Base-by-base conservation (phyloP, 2,113 vertebrate genomes). In the Pygoscelis adeliae region DNA sequence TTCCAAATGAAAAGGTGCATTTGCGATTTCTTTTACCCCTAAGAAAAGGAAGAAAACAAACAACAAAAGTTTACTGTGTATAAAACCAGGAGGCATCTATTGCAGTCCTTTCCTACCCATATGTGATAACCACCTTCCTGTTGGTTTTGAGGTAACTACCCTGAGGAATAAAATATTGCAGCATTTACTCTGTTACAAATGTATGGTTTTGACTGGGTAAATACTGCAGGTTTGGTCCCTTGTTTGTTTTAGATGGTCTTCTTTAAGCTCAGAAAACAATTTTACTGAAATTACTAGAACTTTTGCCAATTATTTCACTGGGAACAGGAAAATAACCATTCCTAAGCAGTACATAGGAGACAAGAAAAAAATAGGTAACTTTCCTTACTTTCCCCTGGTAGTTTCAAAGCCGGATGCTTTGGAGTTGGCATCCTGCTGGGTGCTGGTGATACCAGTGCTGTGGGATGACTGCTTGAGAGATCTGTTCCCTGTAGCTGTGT, bases 381-480 rank as follows among this genome's bases (percentile, higher is more conserved):
- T 59, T 73, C n/a, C 98, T 98, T 98, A 99, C 98, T 98, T 98
- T 96, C 97, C 98, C 62, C 98, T 96, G 27, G 97, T 96, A 40
- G 98, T 98, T 96, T 98, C 97, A 92, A 98, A 98, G 76, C 87
- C 8, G 1, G 97, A 30, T 36, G 90, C 92, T 93, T 96, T 97
- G 77, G 53, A 47, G 85, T 19, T 92, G 76, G 32, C 32, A 42
- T 96, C 71, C 67, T 72, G 90, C 61, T 90, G 96, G 17, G 15
- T 32, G 9, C 34, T 79, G 62, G 34, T 69, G 47, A 76, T 88
- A 11, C 62, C 82, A 55, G 65, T 71, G 82, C 83, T 97, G 56
- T 18, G 83, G 29, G 73, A 63, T 0, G 84, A 79, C 26, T 93
- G 89, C 84, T 72, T 89, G 23, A 91, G 91, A 27, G 88, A 79